phyloP scores from a whole-genome alignment of 2,888 invertebrate genomes.

The Hypena proboscidalis region DNA sequence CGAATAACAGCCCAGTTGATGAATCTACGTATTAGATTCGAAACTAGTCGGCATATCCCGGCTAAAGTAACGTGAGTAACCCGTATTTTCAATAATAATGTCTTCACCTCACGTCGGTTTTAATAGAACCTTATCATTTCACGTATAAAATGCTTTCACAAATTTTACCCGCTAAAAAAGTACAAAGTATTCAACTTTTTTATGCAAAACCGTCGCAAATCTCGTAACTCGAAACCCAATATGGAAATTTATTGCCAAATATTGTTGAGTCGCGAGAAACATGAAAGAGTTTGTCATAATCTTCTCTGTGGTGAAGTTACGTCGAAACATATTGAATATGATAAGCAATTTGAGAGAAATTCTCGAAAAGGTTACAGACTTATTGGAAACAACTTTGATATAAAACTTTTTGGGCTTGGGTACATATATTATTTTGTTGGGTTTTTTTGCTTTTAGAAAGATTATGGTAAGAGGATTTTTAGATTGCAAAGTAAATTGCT shows the following conservation, averaged over 20 bases:
- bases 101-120: too few relatives aligned
- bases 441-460: background rate
- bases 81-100: too few relatives aligned
- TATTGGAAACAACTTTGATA: slow-evolving; percentile 18
- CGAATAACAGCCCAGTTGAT: too few relatives aligned
- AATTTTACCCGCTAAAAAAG: background rate
- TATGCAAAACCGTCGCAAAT: slow-evolving; percentile 12
- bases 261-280: slow-evolving; percentile 27
- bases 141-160: slow-evolving; percentile 5
- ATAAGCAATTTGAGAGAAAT: slow-evolving; percentile 33
- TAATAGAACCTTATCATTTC: background rate
- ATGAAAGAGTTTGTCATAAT: slow-evolving; percentile 24
- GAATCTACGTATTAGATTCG: too few relatives aligned
- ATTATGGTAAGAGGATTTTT: background rate
- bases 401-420: slow-evolving; percentile 25
- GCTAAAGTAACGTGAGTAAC: too few relatives aligned
- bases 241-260: slow-evolving; percentile 34
- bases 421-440: slow-evolving; percentile 16
- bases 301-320: slow-evolving; percentile 7
- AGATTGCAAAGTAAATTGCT: too few relatives aligned
- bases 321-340: slow-evolving; percentile 26
- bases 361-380: slow-evolving; percentile 5
- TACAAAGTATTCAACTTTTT: slow-evolving; percentile 5
- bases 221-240: slow-evolving; percentile 6
- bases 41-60: too few relatives aligned